Evolutionary conservation across 2,888 invertebrate genomes (phyloP), one percentile per base, ranked within the genome.

Genomic region (Sisyra terminalis): DNA sequence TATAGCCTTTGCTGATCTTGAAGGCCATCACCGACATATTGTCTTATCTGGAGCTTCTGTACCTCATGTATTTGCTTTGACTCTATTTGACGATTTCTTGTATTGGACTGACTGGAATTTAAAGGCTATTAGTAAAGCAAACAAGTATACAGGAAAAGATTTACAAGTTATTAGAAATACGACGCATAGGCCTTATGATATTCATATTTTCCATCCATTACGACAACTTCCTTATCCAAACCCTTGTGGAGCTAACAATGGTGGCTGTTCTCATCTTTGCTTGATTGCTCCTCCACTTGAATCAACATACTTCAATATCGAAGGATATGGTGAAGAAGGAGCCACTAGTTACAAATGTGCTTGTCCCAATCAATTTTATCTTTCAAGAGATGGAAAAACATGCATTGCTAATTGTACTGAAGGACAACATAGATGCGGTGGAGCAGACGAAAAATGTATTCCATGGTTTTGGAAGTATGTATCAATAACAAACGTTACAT

Each of bases 51-150:
- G 89, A 1, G 61, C 68, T 3, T 67, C 75, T 39, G 93, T 96
- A 1, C 96, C 97, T 0, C 97, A 98, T 59, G 92, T 96, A 0
- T 98, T 94, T 54, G 94, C 96, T 0, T 66, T 98, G 36, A 80
- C 86, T 8, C 70, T 96, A 0, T 96, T 98, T 58, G 97, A 96
- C 55, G 93, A 96, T 53, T 79, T 72, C 52, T 71, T 88, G 14
- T 98, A 83, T 64, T 98, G 96, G 94, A 90, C 94, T 1, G 98
- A 98, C 59, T 98, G 98, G 97, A 97, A 97, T 59, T 64, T 90
- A 40, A 93, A 93, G 59, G 86, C 86, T 0, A 85, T 98, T 42
- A 78, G 83, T 50, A 75, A 81, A 51, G 93, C 94, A 0, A 82
- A 93, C 55, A 98, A 97, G 60, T 93, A 88, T 60, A 85, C 84